Base-by-base conservation (phyloP, 2,113 vertebrate species). In the Anhinga rufa region DNA sequence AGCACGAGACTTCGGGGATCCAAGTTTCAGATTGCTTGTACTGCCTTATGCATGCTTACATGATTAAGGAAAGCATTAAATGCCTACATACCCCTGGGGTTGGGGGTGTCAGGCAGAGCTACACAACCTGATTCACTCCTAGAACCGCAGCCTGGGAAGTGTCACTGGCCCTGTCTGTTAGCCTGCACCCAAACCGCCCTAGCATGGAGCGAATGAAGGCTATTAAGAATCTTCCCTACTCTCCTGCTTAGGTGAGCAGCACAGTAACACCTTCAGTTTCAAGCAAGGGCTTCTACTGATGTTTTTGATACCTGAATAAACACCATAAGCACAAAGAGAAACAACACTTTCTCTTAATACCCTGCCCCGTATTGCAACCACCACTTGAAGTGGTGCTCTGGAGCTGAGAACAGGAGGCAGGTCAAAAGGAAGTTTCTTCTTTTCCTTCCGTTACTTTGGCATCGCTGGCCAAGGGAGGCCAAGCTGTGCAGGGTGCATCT, bases 401-500 rank as follows among this genome's bases (percentile, higher is more conserved):
- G 66, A 52, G 49, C 34, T 34, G 36, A n/a, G 71, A 76, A 70
- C 40, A 40, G 46, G n/a, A 69, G n/a, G 52, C 12, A 34, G 54
- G 71, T 14, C 44, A 28, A 1, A 3, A 52, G 57, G 62, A 86
- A 34, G 10, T 12, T 42, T 29, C 17, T 25, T 18, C 57, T 51
- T 66, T 29, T 42, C 36, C 65, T 64, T 42, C 78, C 0, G 2
- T 28, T 17, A 13, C 42, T 82, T 58, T 36, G 78, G 42, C 7
- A 7, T 34, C 49, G 28, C 13, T 1, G 9, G 66, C 79, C 22
- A 17, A 49, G 16, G 32, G 16, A 64, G 32, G 21, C 38, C 34
- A 51, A 34, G 40, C 58, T 64, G 57, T 3, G 5, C 29, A 21
- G 52, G n/a, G 36, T 1, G 0, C 1, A 4, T 12, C 74, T 55